Conservation (phyloP, 2,113 vertebrate genomes). For the Bos indicus region DNA sequence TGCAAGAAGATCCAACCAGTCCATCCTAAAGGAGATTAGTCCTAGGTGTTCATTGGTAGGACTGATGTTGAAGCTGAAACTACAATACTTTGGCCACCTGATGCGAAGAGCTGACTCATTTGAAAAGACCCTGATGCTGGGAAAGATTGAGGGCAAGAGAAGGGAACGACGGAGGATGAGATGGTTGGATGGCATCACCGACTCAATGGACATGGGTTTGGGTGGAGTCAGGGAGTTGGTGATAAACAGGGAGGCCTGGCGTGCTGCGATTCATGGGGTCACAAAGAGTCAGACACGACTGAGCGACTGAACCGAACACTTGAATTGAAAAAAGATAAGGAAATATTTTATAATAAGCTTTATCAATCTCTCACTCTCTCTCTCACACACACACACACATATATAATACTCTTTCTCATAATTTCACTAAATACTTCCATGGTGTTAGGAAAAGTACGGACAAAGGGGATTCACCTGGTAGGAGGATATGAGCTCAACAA, state of each 20-base stretch:
- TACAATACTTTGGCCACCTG: not conserved
- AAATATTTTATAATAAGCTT: not conserved
- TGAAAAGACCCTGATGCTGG: not conserved
- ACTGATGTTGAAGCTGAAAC: not conserved
- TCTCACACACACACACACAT: not conserved
- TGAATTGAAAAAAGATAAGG: not conserved
- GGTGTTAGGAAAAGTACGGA: not conserved
- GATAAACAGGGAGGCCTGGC: not conserved
- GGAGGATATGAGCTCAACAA: not conserved
- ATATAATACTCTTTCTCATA: not conserved
- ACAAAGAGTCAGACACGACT: rapidly evolving
- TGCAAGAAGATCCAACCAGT: not conserved
- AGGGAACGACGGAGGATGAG: not conserved
- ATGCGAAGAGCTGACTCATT: not conserved
- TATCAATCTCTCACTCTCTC: not conserved
- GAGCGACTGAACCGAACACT: not conserved
- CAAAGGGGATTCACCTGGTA: not conserved
- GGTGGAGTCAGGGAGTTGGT: not conserved
- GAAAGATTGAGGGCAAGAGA: not conserved
- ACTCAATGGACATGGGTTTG: not conserved
- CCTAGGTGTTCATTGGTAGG: not conserved
- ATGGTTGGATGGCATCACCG: not conserved
- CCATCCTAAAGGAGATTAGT: not conserved
- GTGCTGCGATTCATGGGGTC: not conserved
- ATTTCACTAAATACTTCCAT: not conserved